phyloP scores from a whole-genome alignment of 2,888 invertebrate species.

The Parthenolecanium corni region DNA sequence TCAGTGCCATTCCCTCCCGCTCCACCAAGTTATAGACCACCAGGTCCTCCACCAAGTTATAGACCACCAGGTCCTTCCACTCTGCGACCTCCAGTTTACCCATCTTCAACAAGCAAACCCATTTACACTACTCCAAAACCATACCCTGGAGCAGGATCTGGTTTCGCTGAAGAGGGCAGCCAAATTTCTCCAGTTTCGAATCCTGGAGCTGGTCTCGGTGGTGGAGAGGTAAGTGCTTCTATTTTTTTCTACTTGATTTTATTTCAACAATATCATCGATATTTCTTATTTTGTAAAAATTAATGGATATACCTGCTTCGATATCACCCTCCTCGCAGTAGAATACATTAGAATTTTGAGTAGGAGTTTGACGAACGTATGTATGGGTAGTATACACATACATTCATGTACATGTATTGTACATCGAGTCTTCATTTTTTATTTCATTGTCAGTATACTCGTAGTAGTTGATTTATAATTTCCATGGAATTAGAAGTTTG shows the following conservation, averaged over 20 bases:
- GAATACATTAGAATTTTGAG: no score
- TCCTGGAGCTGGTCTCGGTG: conserved; percentile 15
- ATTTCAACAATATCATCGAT: no score
- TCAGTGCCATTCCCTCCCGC: conserved; percentile 42
- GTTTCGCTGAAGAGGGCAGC: conserved; percentile 10
- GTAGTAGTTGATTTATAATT: no score
- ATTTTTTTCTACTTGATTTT: background rate
- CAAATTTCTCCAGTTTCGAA: conserved; percentile 15
- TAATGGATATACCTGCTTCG: no score
- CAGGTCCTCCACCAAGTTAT: conserved; percentile 29
- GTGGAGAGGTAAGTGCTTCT: conserved; percentile 19
- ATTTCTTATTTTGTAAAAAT: no score
- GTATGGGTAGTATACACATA: no score
- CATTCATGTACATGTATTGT: no score
- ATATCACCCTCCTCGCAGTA: no score
- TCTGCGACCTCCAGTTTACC: conserved; percentile 28
- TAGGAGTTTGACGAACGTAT: no score
- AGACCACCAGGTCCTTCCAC: conserved; percentile 27
- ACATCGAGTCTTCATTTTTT: no score
- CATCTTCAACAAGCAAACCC: conserved; percentile 14
- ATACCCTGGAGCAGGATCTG: conserved; percentile 32
- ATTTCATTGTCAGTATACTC: no score
- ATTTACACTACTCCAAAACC: conserved; percentile 25
- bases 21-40: conserved; percentile 31
- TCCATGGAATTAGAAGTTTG: no score